Evolutionary conservation across 2,888 invertebrate species (phyloP).

Genomic region (Cetonia aurata): DNA sequence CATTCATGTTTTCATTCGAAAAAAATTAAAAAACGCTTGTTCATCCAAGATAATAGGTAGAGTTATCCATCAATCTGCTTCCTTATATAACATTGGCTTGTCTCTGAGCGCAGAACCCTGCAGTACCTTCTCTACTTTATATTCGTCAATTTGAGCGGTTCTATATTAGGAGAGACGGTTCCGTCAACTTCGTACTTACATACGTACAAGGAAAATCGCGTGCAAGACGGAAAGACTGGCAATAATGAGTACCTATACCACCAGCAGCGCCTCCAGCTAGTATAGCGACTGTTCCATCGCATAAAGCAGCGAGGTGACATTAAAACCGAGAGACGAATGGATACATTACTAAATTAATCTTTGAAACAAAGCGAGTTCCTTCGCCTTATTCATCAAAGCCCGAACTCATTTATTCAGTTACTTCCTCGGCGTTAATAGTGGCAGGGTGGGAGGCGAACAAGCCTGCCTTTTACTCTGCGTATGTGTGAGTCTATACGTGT

Average conservation of each 20-base stretch:
- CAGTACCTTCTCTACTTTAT: too few relatives aligned
- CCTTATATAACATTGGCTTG: too few relatives aligned
- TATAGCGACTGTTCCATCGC: background rate
- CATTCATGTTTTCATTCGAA: too few relatives aligned
- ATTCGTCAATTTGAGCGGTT: too few relatives aligned
- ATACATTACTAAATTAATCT: conserved; percentile 67
- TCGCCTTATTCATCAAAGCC: conserved; percentile 65
- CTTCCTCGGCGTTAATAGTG: conserved; percentile 56
- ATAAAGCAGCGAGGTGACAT: conserved; percentile 10
- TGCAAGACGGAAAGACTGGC: background rate
- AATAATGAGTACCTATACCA: background rate
- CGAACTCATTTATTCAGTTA: conserved; percentile 65
- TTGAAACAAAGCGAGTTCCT: conserved; percentile 65
- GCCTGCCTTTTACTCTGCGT: conserved; percentile 47
- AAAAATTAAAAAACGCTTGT: too few relatives aligned
- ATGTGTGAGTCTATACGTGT: background rate
- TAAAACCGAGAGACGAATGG: conserved; percentile 64
- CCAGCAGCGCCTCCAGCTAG: background rate
- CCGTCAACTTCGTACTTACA: too few relatives aligned
- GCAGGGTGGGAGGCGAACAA: too few relatives aligned
- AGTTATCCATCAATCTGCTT: too few relatives aligned
- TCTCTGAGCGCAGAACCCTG: too few relatives aligned
- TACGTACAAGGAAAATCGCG: too few relatives aligned
- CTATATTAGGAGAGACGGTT: too few relatives aligned
- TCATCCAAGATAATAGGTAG: too few relatives aligned